Base-by-base conservation (phyloP, 2,797 vertebrate genomes). In the Cossypha polioptera region DNA sequence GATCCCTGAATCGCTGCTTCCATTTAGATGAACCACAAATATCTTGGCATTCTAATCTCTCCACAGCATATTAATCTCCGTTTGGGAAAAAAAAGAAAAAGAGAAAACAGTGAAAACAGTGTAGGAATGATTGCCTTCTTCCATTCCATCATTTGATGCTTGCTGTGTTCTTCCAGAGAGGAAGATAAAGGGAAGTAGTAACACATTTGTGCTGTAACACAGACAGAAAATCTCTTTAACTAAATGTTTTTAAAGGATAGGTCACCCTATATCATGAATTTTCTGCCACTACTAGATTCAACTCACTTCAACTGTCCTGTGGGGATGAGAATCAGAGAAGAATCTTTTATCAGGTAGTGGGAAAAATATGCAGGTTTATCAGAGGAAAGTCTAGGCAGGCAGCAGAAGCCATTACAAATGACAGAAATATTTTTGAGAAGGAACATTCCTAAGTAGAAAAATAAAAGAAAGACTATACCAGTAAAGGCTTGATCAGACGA, bases 11-110 rank as follows among this genome's bases (percentile, higher is more conserved):
- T 86, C 0, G 0, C 50, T 65, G 65, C 54, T 92, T 85, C 90
- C 81, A 86, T 89, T 94, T 75, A 86, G 92, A 94, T 80, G 75
- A 94, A 93, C 72, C 78, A 80, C 88, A 93, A 94, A 68, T 91
- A 90, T 88, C 72, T 88, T 83, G 91, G 81, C 91, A 62, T 90
- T 86, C 54, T 86, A 28, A 87, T 80, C n/a, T 92, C 75, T 74
- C 81, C 54, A 77, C 45, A 85, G 54, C 31, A 45, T 91, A 74
- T 89, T 83, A 88, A 94, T 88, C 57, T 95, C 50, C 77, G 25
- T 31, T 80, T 47, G 50, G 55, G 26, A 4, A 0, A 2, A 19
- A 42, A 51, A 25, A 19, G 21, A 53, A 36, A 54, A 87, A 38
- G 10, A 88, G 8, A 57, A 82, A 59, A 63, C 33, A 80, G 20